phyloP scores from a whole-genome alignment of 2,113 vertebrate genomes.

The Chaetodon trifascialis region DNA sequence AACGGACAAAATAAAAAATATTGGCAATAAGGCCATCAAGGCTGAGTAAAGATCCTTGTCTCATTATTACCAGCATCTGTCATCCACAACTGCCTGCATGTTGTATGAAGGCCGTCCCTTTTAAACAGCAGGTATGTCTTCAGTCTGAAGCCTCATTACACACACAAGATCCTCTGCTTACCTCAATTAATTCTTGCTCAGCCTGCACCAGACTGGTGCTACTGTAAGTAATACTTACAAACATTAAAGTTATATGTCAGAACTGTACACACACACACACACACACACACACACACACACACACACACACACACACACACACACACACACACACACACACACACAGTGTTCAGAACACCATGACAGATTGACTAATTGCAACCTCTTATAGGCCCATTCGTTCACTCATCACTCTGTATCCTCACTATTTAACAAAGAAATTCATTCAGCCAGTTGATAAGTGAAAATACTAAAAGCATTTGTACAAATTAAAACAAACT shows the following conservation, averaged over 20 bases:
- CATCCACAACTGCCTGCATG: neutral
- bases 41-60: neutral
- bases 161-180: neutral
- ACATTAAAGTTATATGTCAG: neutral
- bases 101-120: neutral
- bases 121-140: slow-evolving; percentile 9
- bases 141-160: neutral
- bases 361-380: neutral
- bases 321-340: too few relatives aligned
- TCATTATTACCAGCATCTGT: slow-evolving; percentile 1
- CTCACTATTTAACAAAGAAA: neutral
- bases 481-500: neutral
- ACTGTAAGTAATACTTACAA: neutral
- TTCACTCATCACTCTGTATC: neutral
- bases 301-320: neutral
- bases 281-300: neutral
- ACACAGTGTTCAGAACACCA: neutral
- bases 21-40: neutral
- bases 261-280: neutral
- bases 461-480: neutral
- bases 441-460: neutral
- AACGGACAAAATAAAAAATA: neutral
- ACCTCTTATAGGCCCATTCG: neutral
- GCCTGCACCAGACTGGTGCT: neutral
- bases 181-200: neutral